Evolutionary conservation across 2,888 invertebrate species (phyloP), one percentile per base, ranked within the genome.

Genomic region (Rhagophthalmus giganteus): DNA sequence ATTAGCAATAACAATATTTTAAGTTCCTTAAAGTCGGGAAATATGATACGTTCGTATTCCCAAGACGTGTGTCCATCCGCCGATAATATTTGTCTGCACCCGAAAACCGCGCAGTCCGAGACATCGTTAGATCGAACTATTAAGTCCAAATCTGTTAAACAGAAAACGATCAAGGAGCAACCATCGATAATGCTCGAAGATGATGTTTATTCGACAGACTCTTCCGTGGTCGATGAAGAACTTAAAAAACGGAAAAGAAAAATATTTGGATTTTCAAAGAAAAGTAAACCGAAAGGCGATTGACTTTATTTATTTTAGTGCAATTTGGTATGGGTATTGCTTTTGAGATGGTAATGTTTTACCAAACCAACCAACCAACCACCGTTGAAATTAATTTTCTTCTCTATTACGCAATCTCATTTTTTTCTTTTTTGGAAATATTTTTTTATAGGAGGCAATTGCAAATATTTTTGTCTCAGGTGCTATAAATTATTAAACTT

Each of bases 161-260:
- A 55, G 28, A 61, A 64, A 48, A 67, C 67, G n/a, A 72, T 72
- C 32, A 69, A 66, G 59, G 70, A 71, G 41, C 61, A 62, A 44
- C 55, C 58, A 26, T 50, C 62, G 58, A 74, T 66, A 48, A 67
- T 63, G 2, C 39, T 57, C 1, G 87, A 86, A 58, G 87, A 87
- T 55, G 86, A 87, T 60, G 75, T 81, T 9, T 76, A 79, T 49
- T 86, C 86, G 1, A 87, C 86, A 0, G 86, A 86, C 67, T 87
- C 86, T 0, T 86, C 87, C 0, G 76, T 84, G 2, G 76, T 83
- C 65, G 86, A 86, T 46, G 85, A 85, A 65, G 85, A 78, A 57
- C 66, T 76, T 10, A 77, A 82, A 44, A 81, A 83, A 25, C 80
- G 80, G 56, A 77, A 85, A 31, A 81, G 85, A 64, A 78, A 86